Conservation (phyloP, 2,797 vertebrate species). For the Clamator glandarius region DNA sequence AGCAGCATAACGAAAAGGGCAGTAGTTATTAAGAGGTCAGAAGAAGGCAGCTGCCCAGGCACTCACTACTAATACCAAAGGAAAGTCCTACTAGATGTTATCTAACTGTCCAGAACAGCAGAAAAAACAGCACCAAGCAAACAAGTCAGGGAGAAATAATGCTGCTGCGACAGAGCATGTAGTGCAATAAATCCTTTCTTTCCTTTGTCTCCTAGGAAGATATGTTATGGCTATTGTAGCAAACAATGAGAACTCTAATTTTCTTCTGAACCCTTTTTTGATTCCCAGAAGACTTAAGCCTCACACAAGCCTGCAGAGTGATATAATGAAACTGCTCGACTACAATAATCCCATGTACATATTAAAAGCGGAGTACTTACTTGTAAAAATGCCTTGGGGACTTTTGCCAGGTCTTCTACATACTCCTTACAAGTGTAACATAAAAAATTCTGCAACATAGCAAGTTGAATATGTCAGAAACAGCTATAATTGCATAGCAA, state of each 20-base stretch:
- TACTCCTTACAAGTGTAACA: conserved; percentile 95
- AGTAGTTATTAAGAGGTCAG: background rate
- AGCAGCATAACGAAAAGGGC: background rate
- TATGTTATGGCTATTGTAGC: background rate
- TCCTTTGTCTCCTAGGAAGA: background rate
- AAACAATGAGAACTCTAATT: background rate
- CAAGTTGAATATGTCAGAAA: background rate
- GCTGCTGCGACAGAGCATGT: background rate
- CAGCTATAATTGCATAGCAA: background rate
- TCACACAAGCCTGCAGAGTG: background rate
- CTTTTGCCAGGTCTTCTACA: conserved; percentile 92
- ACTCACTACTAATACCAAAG: background rate
- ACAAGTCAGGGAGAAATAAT: background rate
- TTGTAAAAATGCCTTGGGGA: conserved; percentile 82
- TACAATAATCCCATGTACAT: background rate
- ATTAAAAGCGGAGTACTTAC: conserved; percentile 73
- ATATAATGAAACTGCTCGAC: background rate
- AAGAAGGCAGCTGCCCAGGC: background rate
- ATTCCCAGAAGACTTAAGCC: background rate
- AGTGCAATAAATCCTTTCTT: background rate
- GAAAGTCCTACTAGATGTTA: background rate
- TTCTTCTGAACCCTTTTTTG: background rate
- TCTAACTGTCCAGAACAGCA: background rate
- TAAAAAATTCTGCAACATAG: conserved; percentile 88
- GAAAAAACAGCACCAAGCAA: background rate